Conservation (phyloP, 2,888 invertebrate species). For the Dione vanillae region DNA sequence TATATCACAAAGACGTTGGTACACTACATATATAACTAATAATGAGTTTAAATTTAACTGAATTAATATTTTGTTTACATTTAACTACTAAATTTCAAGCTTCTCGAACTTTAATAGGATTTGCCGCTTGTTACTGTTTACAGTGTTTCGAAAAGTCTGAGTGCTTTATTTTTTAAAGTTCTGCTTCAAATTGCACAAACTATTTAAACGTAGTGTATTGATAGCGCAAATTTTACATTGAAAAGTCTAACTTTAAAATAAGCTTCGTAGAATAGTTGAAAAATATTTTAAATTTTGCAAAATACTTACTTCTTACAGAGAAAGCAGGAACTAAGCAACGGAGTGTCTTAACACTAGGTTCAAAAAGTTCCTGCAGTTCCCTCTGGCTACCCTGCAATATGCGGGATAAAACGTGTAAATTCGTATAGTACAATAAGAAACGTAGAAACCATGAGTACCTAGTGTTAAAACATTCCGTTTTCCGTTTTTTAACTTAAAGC, state of each 20-base stretch:
- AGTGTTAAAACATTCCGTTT: no score
- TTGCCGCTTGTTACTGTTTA: constrained; percentile 35
- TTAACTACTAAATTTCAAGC: constrained; percentile 13
- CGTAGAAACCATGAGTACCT: no score
- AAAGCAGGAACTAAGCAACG: no score
- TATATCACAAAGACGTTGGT: no score
- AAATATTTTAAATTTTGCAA: background rate
- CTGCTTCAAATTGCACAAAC: constrained; percentile 15
- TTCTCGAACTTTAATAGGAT: constrained; percentile 31
- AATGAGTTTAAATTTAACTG: background rate
- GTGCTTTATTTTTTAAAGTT: constrained; percentile 30
- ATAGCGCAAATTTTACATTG: background rate
- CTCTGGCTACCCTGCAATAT: background rate
- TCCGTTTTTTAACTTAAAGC: no score
- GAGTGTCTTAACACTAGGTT: no score
- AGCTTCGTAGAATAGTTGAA: background rate
- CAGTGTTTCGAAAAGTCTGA: constrained; percentile 22
- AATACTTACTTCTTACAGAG: no score
- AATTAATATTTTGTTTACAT: background rate
- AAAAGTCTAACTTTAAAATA: background rate
- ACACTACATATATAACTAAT: background rate
- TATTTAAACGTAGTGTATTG: constrained; percentile 27
- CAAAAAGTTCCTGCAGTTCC: no score
- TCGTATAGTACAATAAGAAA: no score
- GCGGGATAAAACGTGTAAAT: background rate